These are phyloP conservation scores for Vipera latastei DNA, from an alignment of 2,797 vertebrate genomes.

Conservation along the genomic window DNA sequence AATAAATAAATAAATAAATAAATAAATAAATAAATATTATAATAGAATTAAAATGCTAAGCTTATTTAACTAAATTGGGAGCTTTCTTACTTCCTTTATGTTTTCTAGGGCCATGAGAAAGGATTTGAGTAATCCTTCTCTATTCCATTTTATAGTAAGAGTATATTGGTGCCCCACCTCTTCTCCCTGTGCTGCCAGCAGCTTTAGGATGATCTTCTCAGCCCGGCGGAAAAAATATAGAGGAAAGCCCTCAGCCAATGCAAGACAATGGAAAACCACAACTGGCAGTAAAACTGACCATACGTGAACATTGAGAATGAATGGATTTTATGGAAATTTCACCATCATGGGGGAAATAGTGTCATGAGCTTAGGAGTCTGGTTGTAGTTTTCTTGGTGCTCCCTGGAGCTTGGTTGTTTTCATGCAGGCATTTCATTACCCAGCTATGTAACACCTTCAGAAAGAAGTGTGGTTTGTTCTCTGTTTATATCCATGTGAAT, in stretches of 20 bases:
- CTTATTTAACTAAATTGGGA: not conserved
- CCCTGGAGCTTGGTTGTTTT: too few relatives aligned
- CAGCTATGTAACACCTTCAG: too few relatives aligned
- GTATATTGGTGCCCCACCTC: not conserved
- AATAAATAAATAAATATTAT: too few relatives aligned
- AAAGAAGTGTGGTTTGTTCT: too few relatives aligned
- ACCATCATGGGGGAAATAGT: not conserved
- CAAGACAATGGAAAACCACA: not conserved
- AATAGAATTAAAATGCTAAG: not conserved
- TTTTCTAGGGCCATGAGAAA: not conserved
- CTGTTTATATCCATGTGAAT: too few relatives aligned
- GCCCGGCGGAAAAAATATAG: not conserved
- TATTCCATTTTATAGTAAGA: not conserved
- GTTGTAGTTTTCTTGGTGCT: too few relatives aligned
- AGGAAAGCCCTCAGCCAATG: not conserved
- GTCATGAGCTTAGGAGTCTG: not conserved
- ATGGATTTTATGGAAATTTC: not conserved
- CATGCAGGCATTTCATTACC: too few relatives aligned
- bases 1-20: too few relatives aligned
- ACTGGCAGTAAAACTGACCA: not conserved
- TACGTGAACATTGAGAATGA: not conserved
- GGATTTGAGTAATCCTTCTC: not conserved
- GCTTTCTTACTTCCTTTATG: not conserved
- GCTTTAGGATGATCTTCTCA: not conserved
- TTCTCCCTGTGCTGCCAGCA: not conserved